Conservation (phyloP, 2,888 invertebrate species). For the Synanthedon vespiformis region DNA sequence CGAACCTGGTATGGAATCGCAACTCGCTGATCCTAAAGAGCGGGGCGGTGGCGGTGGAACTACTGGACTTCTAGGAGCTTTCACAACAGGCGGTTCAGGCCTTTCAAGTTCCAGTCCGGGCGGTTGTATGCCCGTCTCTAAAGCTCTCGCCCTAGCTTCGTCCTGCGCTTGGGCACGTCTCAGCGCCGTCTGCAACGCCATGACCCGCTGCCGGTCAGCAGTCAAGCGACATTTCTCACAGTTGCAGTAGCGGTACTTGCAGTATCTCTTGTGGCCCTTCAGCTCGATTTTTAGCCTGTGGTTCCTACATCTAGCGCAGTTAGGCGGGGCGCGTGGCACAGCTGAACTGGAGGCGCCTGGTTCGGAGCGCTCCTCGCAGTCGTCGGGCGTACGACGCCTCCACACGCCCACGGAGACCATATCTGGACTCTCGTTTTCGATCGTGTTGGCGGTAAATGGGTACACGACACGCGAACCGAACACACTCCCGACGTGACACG, state of each 20-base stretch:
- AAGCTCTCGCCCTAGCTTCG: conserved; percentile 72
- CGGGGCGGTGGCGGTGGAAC: conserved; percentile 40
- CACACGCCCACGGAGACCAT: conserved; percentile 64
- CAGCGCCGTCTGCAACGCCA: conserved; percentile 89
- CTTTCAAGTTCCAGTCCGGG: conserved; percentile 56
- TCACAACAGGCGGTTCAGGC: conserved; percentile 55
- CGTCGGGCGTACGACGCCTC: conserved; percentile 60
- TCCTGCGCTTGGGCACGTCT: conserved; percentile 88
- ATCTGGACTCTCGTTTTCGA: conserved; percentile 27
- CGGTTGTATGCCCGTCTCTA: conserved; percentile 48
- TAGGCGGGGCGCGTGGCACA: conserved; percentile 85
- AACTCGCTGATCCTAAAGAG: conserved; percentile 48
- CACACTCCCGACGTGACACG: conserved; percentile 74
- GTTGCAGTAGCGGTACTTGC: conserved; percentile 84
- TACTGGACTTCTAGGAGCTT: conserved; percentile 50
- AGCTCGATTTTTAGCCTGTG: conserved; percentile 89
- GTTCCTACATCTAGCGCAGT: conserved; percentile 93
- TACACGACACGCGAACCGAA: conserved; percentile 11
- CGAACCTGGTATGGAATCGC: conserved; percentile 55
- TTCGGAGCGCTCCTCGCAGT: conserved; percentile 60
- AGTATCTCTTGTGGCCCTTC: conserved; percentile 94
- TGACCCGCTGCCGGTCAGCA: conserved; percentile 87
- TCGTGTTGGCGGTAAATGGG: conserved; percentile 46
- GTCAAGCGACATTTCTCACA: conserved; percentile 91
- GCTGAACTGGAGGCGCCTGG: conserved; percentile 67